Evolutionary conservation across 2,797 vertebrate species (phyloP), one percentile per base, ranked within the genome.

Genomic region (Notamacropus eugenii): DNA sequence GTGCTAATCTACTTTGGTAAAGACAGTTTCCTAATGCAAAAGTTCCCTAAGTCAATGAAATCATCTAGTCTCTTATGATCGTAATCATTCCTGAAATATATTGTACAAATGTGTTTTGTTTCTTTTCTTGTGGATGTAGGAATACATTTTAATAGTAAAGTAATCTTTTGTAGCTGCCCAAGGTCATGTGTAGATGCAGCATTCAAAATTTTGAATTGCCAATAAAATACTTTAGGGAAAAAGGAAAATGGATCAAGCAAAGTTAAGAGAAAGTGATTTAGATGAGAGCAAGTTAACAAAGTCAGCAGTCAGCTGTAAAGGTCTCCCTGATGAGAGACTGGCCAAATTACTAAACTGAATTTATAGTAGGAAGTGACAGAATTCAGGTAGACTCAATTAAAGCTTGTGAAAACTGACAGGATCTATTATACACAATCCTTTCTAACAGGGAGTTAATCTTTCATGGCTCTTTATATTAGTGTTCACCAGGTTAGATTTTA

Each of bases 171-270:
- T 54, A 93, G 58, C 9, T 11, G 29, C 6, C n/a, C 91, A 92
- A 55, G 27, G 24, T 90, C 58, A 40, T 87, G 19, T 90, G 46
- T 90, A 56, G 29, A 58, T 52, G 0, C 11, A 82, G 27, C n/a
- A 95, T 93, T 93, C 56, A 90, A 91, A 95, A 92, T 91, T 95
- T 55, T 95, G 54, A 82, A 54, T 55, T 59, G 40, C 3, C 27
- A 92, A 91, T 52, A 90, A 93, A 91, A 91, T 59, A 87, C 55
- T 93, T 95, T 28, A 90, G 34, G 90, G 31, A 96, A 82, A 19
- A 22, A 62, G 58, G 52, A 91, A 91, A 82, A 50, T 40, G 57
- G 13, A 92, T 34, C 91, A 92, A 93, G 34, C 58, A 92, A 95
- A 95, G 58, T 67, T 13, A 95, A 97, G 1, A 58, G 50, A 82